Conservation (phyloP, 1,140 invertebrate genomes). For the Drosophila paulistorum region DNA sequence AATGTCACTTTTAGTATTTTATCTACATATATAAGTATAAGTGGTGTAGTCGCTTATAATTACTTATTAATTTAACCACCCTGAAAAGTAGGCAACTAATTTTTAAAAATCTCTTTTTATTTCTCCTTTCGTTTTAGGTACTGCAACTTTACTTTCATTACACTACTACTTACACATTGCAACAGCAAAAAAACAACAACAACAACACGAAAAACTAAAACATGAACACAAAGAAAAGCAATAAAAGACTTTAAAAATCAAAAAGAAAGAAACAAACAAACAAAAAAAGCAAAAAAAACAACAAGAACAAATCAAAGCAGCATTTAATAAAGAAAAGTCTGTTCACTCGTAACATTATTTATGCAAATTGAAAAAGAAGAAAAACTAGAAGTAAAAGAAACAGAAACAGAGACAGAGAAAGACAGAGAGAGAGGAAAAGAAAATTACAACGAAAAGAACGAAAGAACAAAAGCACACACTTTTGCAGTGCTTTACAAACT, state of each 20-base stretch:
- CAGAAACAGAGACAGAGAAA: neutral
- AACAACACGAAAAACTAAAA: conserved; percentile 21
- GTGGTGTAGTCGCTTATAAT: too few relatives aligned
- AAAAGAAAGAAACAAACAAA: conserved; percentile 43
- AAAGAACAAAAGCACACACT: neutral
- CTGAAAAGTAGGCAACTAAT: conserved; percentile 49
- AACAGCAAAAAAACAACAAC: conserved; percentile 12
- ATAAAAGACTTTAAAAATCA: conserved; percentile 53
- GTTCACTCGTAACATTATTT: conserved; percentile 19
- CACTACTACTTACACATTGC: conserved; percentile 28
- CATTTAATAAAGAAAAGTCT: conserved; percentile 20
- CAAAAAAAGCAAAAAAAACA: conserved; percentile 31
- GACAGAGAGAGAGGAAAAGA: conserved; percentile 22
- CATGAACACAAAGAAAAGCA: conserved; percentile 47
- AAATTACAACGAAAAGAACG: conserved; percentile 30
- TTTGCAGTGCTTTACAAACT: conserved; percentile 46
- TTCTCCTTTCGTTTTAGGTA: conserved; percentile 55
- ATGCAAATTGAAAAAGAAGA: conserved; percentile 21
- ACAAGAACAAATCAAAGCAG: conserved; percentile 22
- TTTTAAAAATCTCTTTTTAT: conserved; percentile 4
- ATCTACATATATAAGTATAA: too few relatives aligned
- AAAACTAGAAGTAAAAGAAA: too few relatives aligned
- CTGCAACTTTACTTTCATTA: conserved; percentile 56
- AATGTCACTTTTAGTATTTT: too few relatives aligned
- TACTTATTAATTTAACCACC: neutral